Conservation (phyloP, 2,888 invertebrate species). For the Meliscaeva auricollis region DNA sequence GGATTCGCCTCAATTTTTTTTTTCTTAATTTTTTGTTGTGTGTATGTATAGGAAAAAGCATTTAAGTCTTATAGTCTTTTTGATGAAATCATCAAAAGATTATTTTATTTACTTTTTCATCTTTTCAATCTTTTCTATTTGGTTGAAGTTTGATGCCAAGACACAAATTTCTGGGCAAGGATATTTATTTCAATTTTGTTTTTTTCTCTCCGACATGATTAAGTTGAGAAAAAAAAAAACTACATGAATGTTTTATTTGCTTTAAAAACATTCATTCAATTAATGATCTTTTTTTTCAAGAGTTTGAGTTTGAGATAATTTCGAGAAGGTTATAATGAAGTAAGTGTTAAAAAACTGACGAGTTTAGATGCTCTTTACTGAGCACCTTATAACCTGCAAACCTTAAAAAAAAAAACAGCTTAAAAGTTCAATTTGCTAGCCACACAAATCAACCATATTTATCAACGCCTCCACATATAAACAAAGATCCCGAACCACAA, state of each 20-base stretch:
- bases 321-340: no score
- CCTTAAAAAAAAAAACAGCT: no score
- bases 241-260: neutral
- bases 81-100: slow-evolving; percentile 25
- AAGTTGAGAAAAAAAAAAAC: neutral
- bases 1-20: neutral
- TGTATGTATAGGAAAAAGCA: neutral
- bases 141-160: neutral
- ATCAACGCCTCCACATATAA: neutral
- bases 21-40: neutral
- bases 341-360: no score
- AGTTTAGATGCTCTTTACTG: no score
- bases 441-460: neutral
- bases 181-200: slow-evolving; percentile 11
- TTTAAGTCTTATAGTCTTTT: neutral
- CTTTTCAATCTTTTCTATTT: neutral
- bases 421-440: no score
- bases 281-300: neutral
- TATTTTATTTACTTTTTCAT: slow-evolving; percentile 24
- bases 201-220: neutral
- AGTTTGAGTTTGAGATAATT: neutral
- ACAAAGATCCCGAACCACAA: neutral
- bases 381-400: no score
- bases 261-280: neutral
- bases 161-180: neutral